These are phyloP conservation scores for Thaumatotibia leucotreta DNA, from an alignment of 1,140 invertebrate genomes.

Conservation along the genomic window DNA sequence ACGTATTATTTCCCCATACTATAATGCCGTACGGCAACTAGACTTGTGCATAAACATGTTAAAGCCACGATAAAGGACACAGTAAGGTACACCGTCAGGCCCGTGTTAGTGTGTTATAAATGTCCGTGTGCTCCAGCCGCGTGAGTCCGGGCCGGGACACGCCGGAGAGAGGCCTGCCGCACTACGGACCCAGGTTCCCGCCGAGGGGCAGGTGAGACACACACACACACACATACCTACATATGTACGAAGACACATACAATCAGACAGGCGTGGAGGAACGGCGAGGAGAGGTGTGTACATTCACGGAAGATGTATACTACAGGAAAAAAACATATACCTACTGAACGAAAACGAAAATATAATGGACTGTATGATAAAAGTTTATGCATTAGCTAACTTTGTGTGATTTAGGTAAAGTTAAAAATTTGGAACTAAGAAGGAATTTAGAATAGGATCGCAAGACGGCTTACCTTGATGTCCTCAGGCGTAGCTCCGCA, in stretches of 20 bases:
- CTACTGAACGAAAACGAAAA: no score
- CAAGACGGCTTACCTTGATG: no score
- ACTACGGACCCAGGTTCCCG: conserved; percentile 92
- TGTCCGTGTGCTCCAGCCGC: conserved; percentile 82
- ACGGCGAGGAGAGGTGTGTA: no score
- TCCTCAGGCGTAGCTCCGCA: no score
- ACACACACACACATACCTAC: background rate
- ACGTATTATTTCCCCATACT: background rate
- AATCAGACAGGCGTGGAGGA: no score
- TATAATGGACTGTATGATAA: no score
- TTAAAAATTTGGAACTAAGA: no score
- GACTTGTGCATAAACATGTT: background rate
- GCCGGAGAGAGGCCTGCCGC: conserved; percentile 87
- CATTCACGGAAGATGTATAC: no score
- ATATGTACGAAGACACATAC: background rate
- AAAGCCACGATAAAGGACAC: background rate
- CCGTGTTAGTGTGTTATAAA: conserved; percentile 30
- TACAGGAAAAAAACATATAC: no score
- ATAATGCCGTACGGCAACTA: background rate
- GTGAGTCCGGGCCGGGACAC: conserved; percentile 89
- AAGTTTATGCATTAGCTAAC: no score
- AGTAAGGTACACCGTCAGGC: background rate
- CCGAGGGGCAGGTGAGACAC: conserved; percentile 82
- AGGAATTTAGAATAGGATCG: no score
- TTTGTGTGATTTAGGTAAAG: no score